Conservation (phyloP, 2,888 invertebrate genomes). For the Pseudolycoriella hygida region DNA sequence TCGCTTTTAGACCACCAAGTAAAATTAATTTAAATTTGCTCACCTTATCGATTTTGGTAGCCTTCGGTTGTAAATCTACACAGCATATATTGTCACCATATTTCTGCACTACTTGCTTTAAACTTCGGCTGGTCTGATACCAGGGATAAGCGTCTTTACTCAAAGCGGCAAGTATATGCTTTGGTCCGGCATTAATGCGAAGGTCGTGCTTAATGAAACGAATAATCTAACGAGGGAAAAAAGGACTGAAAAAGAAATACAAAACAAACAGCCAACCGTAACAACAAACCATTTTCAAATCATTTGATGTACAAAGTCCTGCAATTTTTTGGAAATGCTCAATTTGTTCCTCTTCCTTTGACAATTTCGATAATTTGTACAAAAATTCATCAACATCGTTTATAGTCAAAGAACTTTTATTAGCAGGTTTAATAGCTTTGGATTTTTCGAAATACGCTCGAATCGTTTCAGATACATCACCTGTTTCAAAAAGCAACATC, state of each 20-base stretch:
- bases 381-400: conserved; percentile 63
- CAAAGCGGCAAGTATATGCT: conserved; percentile 78
- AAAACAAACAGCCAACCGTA: background rate
- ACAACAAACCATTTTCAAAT: conserved; percentile 50
- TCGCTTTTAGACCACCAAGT: too few relatives aligned
- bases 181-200: conserved; percentile 80
- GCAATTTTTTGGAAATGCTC: conserved; percentile 56
- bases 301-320: conserved; percentile 58
- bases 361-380: conserved; percentile 50
- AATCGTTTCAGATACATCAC: conserved; percentile 81
- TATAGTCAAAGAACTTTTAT: conserved; percentile 51
- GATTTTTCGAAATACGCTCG: conserved; percentile 56
- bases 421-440: conserved; percentile 35
- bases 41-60: background rate
- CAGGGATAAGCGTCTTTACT: conserved; percentile 75
- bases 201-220: conserved; percentile 82
- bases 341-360: conserved; percentile 76
- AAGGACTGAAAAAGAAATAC: background rate
- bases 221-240: conserved; percentile 34
- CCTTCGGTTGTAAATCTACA: background rate
- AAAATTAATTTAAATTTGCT: too few relatives aligned
- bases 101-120: conserved; percentile 52
- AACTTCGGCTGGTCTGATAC: conserved; percentile 70
- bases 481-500: conserved; percentile 12
- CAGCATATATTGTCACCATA: conserved; percentile 16